These are phyloP conservation scores for Rhynchopsitta pachyrhyncha DNA, from an alignment of 2,113 vertebrate genomes.

Conservation along the genomic window DNA sequence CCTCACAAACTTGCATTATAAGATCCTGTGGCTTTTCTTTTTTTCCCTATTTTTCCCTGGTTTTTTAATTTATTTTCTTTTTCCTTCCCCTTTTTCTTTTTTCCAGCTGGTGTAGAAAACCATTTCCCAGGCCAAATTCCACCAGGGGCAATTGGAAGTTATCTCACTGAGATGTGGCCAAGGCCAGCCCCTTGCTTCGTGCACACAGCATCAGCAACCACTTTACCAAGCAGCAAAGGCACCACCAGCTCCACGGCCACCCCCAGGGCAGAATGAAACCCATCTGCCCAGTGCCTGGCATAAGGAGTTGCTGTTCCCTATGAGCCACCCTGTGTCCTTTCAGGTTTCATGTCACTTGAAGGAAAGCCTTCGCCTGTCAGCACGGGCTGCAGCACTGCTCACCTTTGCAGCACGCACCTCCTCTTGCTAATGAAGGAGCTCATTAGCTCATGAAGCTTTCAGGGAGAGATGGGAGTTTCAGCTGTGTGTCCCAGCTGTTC, in stretches of 20 bases:
- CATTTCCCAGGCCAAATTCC: background rate
- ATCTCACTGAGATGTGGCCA: background rate
- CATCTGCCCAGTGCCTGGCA: too few relatives aligned
- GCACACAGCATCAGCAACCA: background rate
- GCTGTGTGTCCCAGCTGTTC: background rate
- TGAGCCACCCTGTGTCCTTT: background rate
- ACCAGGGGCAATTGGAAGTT: background rate
- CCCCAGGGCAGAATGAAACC: background rate
- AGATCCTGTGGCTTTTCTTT: background rate
- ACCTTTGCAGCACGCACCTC: background rate
- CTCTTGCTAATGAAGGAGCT: background rate
- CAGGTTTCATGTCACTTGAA: background rate
- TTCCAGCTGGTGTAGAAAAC: background rate
- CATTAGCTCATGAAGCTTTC: background rate
- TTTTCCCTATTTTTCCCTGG: accelerated
- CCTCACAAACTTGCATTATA: background rate
- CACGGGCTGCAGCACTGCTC: background rate
- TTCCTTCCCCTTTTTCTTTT: accelerated
- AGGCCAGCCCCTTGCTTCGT: background rate
- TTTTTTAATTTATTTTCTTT: background rate
- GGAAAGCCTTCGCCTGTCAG: background rate
- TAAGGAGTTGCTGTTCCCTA: background rate
- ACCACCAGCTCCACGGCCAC: accelerated
- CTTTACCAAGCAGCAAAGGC: background rate
- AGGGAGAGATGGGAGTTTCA: background rate